Conservation (phyloP, 2,113 vertebrate species). For the Clupea harengus region DNA sequence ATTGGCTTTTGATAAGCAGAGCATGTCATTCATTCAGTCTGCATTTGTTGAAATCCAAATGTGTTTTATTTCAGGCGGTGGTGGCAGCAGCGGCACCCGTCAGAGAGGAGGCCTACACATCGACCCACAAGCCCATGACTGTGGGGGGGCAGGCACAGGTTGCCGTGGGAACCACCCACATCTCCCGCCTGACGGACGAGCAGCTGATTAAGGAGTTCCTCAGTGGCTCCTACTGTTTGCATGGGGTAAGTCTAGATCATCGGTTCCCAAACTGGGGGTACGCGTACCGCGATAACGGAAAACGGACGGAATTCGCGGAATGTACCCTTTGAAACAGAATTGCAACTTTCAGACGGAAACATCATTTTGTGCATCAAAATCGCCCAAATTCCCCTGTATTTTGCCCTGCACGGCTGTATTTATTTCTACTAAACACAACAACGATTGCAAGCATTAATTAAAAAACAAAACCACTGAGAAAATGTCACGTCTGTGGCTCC, state of each 20-base stretch:
- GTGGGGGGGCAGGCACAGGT: constrained; percentile 84
- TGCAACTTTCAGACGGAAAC: too few relatives aligned
- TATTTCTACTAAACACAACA: too few relatives aligned
- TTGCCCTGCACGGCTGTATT: too few relatives aligned
- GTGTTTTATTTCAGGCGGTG: constrained; percentile 55
- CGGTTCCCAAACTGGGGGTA: too few relatives aligned
- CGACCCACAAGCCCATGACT: constrained; percentile 87
- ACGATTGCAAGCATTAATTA: too few relatives aligned
- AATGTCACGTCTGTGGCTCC: constrained; percentile 93
- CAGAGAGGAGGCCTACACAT: constrained; percentile 86
- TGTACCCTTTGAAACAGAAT: too few relatives aligned
- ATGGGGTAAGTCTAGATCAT: constrained; percentile 75
- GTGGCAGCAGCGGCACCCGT: constrained; percentile 73
- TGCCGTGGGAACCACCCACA: constrained; percentile 93
- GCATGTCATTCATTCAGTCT: background rate
- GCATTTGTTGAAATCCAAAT: background rate
- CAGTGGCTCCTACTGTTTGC: constrained; percentile 95
- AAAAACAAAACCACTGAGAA: too few relatives aligned
- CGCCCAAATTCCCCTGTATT: too few relatives aligned
- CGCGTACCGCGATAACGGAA: too few relatives aligned
- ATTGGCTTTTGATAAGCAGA: background rate
- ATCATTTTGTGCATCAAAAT: too few relatives aligned
- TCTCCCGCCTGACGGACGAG: constrained; percentile 94
- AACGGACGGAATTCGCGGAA: too few relatives aligned
- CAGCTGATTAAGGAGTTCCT: constrained; percentile 98